Evolutionary conservation across 2,113 vertebrate species (phyloP).

Genomic region (Neogobius melanostomus): DNA sequence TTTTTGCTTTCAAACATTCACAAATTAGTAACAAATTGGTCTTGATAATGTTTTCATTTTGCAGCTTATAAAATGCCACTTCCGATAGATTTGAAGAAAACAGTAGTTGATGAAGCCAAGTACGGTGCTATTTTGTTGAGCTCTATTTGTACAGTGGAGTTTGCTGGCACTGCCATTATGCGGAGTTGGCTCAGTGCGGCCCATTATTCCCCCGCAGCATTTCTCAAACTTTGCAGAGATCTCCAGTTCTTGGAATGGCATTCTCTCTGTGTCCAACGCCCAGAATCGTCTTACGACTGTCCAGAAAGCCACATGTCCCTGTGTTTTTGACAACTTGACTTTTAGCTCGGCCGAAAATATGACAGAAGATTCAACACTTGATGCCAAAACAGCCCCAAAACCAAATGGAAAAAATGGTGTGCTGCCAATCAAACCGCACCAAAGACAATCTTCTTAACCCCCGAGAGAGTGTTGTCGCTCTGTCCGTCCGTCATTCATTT

Average conservation of each 20-base stretch:
- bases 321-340: slow-evolving; percentile 8
- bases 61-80: too few relatives aligned
- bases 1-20: too few relatives aligned
- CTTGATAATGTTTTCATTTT: too few relatives aligned
- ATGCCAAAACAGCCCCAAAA: slow-evolving; percentile 4
- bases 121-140: background rate
- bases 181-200: background rate
- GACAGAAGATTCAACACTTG: slow-evolving; percentile 4
- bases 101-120: background rate
- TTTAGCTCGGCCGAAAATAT: background rate
- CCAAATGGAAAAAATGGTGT: background rate
- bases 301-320: background rate
- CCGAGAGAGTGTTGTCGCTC: background rate
- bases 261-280: background rate
- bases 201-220: background rate
- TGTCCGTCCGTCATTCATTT: slow-evolving; percentile 2
- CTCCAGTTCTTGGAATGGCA: background rate
- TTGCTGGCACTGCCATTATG: background rate
- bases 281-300: background rate
- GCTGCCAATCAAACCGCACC: background rate
- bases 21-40: too few relatives aligned
- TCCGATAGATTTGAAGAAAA: too few relatives aligned
- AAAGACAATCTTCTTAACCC: background rate
- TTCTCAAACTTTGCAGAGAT: slow-evolving; percentile 3
- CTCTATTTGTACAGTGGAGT: background rate